Percentiles rank a stretch among this genome's conserved stretches.
These are phyloP conservation scores for Diacarnus erythraeanus DNA, from an alignment of 37 sponge, comb jelly and placozoan species.

Conservation along the genomic window DNA sequence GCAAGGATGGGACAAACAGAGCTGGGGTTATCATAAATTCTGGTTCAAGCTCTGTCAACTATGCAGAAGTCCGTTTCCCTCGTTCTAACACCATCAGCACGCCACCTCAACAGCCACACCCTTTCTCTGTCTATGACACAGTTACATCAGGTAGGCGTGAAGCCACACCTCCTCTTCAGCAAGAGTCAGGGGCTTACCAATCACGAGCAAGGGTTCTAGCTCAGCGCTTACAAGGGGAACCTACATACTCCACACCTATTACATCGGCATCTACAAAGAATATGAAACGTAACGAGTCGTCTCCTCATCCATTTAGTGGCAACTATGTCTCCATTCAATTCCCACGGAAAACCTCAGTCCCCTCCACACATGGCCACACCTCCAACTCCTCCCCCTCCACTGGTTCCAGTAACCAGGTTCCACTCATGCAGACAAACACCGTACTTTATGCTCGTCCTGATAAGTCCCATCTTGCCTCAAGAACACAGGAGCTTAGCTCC, in stretches of 20 bases:
- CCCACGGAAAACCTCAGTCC: conserved; percentile 7
- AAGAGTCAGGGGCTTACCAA: conserved; percentile 17
- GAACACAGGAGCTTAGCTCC: not conserved
- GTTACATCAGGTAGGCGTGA: not conserved
- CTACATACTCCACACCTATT: not conserved
- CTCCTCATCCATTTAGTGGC: conserved; percentile 46
- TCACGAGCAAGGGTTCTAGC: conserved; percentile 38
- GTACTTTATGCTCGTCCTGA: conserved; percentile 2
- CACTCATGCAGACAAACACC: not conserved
- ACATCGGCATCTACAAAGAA: not conserved
- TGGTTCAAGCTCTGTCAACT: conserved; percentile 32
- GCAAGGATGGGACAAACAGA: not conserved
- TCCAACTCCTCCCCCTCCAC: not conserved
- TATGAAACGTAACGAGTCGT: not conserved
- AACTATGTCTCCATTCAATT: not conserved
- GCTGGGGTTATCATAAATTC: not conserved
- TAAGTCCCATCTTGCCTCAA: too few species aligned
- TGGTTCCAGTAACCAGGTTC: not conserved
- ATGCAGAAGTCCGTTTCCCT: conserved; percentile 46
- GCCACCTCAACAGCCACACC: conserved; percentile 5
- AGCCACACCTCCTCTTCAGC: not conserved
- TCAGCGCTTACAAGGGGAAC: conserved; percentile 1
- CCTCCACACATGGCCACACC: not conserved
- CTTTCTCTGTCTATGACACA: conserved; percentile 20
- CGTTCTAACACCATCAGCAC: not conserved